Evolutionary conservation across 2,113 vertebrate species (phyloP), one percentile per base, ranked within the genome.

Genomic region (Phrynocephalus versicolor): DNA sequence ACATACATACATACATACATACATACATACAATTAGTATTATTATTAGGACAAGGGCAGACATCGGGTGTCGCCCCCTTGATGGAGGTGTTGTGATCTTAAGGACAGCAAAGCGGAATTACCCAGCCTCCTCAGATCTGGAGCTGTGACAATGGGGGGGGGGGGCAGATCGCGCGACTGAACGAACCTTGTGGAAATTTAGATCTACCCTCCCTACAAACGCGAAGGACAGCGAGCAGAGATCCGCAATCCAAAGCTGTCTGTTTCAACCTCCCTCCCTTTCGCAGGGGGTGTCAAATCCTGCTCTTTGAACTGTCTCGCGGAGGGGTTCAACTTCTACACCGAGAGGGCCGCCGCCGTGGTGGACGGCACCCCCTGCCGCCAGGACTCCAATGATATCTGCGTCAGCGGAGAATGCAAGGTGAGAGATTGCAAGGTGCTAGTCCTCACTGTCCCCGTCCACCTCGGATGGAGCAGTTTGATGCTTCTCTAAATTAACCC

Each of bases 241-340:
- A 18, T 51, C 15, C 27, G 45, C 25, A 25, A 15, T 25, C 25
- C 41, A 41, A 10, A 73, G 33, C 70, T 30, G 25, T 74, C 23
- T 51, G 41, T 74, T 18, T 57, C 15, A 57, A n/a, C 30, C 51
- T 30, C 10, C 60, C 87, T 69, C 91, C 90, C 85, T 69, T 18
- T 90, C 98, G 14, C 90, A 99, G 98, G 98, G 87, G 98, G 98
- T 15, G 98, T 99, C 90, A 99, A 99, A 91, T 96, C 98, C 90
- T 99, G 99, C 87, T 99, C 99, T 3, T 96, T 99, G 87, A 99
- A 99, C 85, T 99, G 99, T 92, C 92, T 99, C 86, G 99, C 99
- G 0, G 98, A 99, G 90, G 98, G 98, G 18, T 99, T 99, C 95
- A 99, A 99, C 96, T 99, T 99, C 96, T 99, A 99, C 96, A 99